phyloP scores from a whole-genome alignment of 2,113 vertebrate species.

The Ptilonorhynchus violaceus region DNA sequence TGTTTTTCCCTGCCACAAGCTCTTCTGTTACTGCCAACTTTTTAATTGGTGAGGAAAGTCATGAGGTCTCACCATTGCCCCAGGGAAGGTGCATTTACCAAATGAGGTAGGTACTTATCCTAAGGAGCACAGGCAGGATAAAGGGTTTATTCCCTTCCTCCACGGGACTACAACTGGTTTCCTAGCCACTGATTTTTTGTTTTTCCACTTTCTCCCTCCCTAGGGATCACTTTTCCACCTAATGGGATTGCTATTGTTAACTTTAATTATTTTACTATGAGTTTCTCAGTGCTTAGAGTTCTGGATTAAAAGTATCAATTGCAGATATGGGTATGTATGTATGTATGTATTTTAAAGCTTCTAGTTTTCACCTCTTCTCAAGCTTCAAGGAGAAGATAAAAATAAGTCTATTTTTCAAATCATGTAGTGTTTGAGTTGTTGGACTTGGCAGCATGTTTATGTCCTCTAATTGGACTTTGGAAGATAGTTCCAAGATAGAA shows the following conservation, averaged over 20 bases:
- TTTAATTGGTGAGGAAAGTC: neutral
- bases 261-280: neutral
- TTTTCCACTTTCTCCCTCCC: neutral
- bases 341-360: neutral
- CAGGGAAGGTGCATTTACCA: neutral
- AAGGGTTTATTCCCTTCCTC: neutral
- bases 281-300: neutral
- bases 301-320: neutral
- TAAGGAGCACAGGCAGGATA: rapidly evolving
- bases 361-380: neutral
- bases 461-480: neutral
- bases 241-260: neutral
- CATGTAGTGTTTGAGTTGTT: neutral
- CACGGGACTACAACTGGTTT: neutral
- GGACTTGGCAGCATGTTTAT: neutral
- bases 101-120: neutral
- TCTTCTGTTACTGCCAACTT: neutral
- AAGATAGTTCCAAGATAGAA: neutral
- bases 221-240: neutral
- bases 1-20: neutral
- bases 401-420: neutral
- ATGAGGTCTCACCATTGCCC: rapidly evolving
- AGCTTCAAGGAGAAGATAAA: neutral
- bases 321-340: neutral
- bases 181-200: neutral